Base-by-base conservation (phyloP, 2,113 vertebrate species). In the Pseudorhombus dupliciocellatus region DNA sequence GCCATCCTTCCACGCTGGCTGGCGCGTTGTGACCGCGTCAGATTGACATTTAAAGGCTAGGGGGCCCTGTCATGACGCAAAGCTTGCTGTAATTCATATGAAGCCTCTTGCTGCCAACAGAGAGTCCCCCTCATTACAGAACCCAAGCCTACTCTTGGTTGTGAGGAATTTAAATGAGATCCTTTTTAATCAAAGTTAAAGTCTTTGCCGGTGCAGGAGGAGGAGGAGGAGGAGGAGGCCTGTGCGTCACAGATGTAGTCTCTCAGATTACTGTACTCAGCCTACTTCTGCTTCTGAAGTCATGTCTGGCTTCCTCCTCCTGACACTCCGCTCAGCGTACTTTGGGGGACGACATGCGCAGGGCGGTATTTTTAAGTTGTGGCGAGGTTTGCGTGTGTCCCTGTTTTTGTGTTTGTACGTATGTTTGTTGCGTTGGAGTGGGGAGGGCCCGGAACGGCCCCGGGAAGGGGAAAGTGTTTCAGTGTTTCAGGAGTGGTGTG, bases 401-500 rank as follows among this genome's bases (percentile, higher is more conserved):
- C 12, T 25, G 52, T 51, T 1, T 51, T n/a, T 46, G 6, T 64
- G 20, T 63, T 4, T 37, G 18, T 14, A 7, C 51, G 22, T 10
- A 8, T 58, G 54, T 21, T 9, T 22, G 52, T 15, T 22, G 22
- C 22, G 9, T 12, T 15, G 51, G 12, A 9, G 1, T 8, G 42
- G 15, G 16, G 42, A 18, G 42, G 42, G 16, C 5, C 46, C 1
- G 6, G 63, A 58, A 58, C 66, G 30, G 56, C 51, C 44, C 22
- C 7, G 57, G 42, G 52, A 77, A 42, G 22, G 48, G 46, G 63
- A 86, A 76, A 80, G 87, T 79, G 63, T 87, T 82, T 70, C 77
- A 78, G 77, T 84, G 86, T 90, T 87, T 84, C 77, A 75, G 77
- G 69, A 69, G 66, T 58, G 53, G 22, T 42, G 26, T 0, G 64